These are phyloP conservation scores for Triplophysa rosa DNA, from an alignment of 2,113 vertebrate species.

Conservation along the genomic window DNA sequence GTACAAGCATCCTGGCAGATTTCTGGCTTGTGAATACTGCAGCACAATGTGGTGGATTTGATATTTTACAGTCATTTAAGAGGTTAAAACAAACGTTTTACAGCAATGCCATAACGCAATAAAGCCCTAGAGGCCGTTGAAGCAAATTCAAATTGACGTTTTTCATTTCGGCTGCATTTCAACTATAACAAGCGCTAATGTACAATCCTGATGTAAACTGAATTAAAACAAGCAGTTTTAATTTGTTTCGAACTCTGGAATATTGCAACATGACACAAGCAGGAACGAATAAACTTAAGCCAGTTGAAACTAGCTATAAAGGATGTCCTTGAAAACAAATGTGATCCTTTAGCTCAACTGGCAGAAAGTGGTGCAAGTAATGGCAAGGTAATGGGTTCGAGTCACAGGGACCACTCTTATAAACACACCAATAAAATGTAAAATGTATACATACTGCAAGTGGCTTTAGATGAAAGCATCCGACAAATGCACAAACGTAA, in stretches of 20 bases:
- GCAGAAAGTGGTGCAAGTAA: no score
- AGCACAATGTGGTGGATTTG: neutral
- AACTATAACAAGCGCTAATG: slow-evolving; percentile 6
- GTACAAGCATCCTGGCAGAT: neutral
- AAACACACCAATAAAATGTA: no score
- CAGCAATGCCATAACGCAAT: neutral
- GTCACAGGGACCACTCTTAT: no score
- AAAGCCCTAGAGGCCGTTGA: neutral
- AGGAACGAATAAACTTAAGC: neutral
- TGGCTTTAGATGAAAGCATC: no score
- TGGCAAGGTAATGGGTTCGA: no score
- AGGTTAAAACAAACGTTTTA: neutral
- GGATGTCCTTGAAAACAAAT: neutral
- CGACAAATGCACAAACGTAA: no score
- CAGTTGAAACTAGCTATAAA: neutral
- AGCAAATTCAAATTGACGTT: slow-evolving; percentile 5
- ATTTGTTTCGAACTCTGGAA: neutral
- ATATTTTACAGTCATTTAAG: neutral
- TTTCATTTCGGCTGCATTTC: slow-evolving; percentile 13
- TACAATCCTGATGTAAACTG: neutral
- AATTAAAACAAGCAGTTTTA: slow-evolving; percentile 4
- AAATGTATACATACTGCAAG: no score
- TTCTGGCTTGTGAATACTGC: neutral
- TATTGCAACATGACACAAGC: neutral
- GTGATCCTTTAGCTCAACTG: neutral